Conservation (phyloP, 2,797 vertebrate species). For the Orestias chungarensis region DNA sequence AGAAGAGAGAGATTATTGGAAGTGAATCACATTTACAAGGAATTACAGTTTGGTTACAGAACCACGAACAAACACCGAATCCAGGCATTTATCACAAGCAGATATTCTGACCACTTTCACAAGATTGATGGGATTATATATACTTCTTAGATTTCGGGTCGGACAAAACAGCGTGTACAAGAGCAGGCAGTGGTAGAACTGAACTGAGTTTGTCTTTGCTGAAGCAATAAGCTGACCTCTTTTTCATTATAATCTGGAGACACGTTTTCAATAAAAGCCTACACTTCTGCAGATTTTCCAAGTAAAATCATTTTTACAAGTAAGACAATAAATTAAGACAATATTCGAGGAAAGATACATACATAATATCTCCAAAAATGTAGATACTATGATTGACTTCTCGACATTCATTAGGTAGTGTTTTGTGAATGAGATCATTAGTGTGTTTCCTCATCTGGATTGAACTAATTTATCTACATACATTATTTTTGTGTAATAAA, state of each 20-base stretch:
- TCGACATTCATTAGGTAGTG: background rate
- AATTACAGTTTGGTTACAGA: background rate
- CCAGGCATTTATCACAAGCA: background rate
- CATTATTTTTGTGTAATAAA: background rate
- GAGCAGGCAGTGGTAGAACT: background rate
- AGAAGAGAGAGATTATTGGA: background rate
- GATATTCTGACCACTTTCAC: slow-evolving; percentile 10
- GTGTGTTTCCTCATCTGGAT: background rate
- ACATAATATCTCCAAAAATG: background rate
- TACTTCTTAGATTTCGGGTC: slow-evolving; percentile 9
- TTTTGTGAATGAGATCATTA: background rate
- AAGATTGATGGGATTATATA: slow-evolving; percentile 12
- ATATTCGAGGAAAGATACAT: background rate
- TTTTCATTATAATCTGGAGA: background rate
- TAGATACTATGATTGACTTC: too few species aligned
- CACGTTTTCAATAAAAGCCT: background rate
- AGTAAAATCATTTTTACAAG: background rate
- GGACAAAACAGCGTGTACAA: background rate
- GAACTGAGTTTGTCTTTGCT: background rate
- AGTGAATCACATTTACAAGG: background rate
- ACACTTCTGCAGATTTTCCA: background rate
- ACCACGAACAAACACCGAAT: slow-evolving; percentile 10
- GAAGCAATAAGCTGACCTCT: background rate
- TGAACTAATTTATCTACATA: too few species aligned
- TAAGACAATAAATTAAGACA: too few species aligned